phyloP scores from a whole-genome alignment of 2,113 vertebrate species.

The Psilopsiagon aymara region DNA sequence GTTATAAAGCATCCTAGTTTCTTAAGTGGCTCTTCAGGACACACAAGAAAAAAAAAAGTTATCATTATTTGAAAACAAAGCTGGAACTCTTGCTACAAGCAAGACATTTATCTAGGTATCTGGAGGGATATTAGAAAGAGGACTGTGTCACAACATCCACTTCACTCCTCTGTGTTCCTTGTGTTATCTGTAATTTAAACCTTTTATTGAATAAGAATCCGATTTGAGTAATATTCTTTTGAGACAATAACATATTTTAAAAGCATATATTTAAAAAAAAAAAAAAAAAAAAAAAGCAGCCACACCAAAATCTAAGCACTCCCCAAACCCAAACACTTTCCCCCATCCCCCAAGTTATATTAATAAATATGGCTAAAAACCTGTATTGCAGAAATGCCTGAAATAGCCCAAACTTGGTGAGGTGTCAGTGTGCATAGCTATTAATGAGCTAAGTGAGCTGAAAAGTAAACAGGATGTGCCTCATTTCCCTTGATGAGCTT shows the following conservation, averaged over 20 bases:
- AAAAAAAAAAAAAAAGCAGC: too few relatives aligned
- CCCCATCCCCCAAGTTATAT: accelerated
- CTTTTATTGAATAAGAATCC: neutral
- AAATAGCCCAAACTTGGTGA: neutral
- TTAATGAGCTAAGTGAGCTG: constrained; percentile 46
- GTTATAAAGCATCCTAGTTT: neutral
- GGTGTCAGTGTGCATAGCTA: neutral
- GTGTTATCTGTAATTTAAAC: neutral
- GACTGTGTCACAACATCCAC: neutral
- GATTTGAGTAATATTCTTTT: neutral
- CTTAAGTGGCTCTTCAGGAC: neutral
- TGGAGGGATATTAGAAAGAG: neutral
- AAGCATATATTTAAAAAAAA: neutral
- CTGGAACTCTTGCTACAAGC: neutral
- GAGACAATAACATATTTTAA: neutral
- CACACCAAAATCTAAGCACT: neutral
- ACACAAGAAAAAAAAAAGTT: accelerated
- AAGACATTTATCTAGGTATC: neutral
- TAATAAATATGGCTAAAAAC: neutral
- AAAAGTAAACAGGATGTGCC: constrained; percentile 60
- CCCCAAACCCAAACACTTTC: neutral
- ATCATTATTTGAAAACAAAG: neutral
- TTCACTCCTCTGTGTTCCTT: neutral
- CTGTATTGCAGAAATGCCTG: neutral
- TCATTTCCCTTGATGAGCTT: constrained; percentile 63